Base-by-base conservation (phyloP, 2,888 invertebrate genomes). In the Drosophila neonasuta region DNA sequence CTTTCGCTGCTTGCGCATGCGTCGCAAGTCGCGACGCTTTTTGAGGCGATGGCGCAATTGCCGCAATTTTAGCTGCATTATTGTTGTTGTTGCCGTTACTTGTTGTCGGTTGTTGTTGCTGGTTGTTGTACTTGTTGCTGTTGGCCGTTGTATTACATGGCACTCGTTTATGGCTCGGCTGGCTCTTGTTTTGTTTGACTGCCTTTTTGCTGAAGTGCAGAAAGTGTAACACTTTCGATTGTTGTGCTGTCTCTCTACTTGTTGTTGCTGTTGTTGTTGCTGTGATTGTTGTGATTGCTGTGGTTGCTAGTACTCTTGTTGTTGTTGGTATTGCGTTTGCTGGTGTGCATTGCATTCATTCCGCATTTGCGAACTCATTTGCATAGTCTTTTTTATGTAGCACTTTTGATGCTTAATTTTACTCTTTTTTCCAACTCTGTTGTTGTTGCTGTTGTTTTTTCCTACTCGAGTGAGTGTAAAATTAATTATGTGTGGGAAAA, bases 151-250 rank as follows among this genome's bases (percentile, higher is more conserved):
- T 82, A 77, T 88, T 87, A 88, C 83, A 83, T 87, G 75, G 86
- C 68, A 74, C 74, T 84, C 77, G 72, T 72, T 77, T 81, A 77
- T 79, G 74, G 85, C 79, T 77, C 60, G 64, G 63, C 52, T 79
- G 73, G 68, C 73, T 74, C 54, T 63, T 61, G 63, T 74, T 75
- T 58, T 67, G 71, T 63, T 64, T 60, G 68, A 66, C 50, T 77
- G 83, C 59, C 61, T 85, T 68, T 73, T 75, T 73, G 76, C 68
- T 78, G 75, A 77, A 84, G 80, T 82, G 79, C 85, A 80, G 84
- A 88, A 88, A 87, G 88, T 88, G 88, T 88, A 82, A 88, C 88
- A 88, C 88, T 88, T 88, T 88, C 87, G 84, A 87, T 84, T 86
- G 84, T 84, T 87, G 77, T 74, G 71, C 68, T 69, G 77, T 68